Evolutionary conservation across 2,113 vertebrate species (phyloP).

Genomic region (Lanius ludovicianus): DNA sequence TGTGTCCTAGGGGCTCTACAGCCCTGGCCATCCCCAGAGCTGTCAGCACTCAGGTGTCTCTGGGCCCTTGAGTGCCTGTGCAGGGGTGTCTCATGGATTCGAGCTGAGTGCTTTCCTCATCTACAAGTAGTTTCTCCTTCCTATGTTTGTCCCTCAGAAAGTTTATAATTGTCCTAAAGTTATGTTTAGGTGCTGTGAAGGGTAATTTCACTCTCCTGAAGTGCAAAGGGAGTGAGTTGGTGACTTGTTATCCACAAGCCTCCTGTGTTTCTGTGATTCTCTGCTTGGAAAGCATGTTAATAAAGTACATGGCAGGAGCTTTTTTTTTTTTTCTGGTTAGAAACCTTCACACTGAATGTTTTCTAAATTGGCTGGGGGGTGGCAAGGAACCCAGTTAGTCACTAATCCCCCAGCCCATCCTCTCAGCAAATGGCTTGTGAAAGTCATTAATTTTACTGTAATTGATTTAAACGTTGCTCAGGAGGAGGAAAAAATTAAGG

Average conservation of each 20-base stretch:
- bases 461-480: conserved; percentile 14
- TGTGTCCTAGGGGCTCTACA: background rate
- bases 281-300: background rate
- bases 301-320: background rate
- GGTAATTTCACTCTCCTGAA: background rate
- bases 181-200: background rate
- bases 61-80: background rate
- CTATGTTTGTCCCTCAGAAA: background rate
- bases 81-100: background rate
- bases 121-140: background rate
- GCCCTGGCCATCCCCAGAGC: background rate
- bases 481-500: background rate
- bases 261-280: background rate
- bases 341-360: background rate
- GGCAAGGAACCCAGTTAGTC: background rate
- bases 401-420: conserved; percentile 18
- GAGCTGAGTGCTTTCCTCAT: background rate
- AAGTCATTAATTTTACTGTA: conserved; percentile 50
- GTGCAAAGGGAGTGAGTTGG: background rate
- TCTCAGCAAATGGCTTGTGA: background rate
- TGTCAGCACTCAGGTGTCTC: background rate
- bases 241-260: background rate
- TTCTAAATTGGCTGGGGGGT: background rate
- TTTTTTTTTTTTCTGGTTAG: background rate
- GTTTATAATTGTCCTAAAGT: background rate